Evolutionary conservation across 2,888 invertebrate species (phyloP).

Genomic region (Phasia obesa): DNA sequence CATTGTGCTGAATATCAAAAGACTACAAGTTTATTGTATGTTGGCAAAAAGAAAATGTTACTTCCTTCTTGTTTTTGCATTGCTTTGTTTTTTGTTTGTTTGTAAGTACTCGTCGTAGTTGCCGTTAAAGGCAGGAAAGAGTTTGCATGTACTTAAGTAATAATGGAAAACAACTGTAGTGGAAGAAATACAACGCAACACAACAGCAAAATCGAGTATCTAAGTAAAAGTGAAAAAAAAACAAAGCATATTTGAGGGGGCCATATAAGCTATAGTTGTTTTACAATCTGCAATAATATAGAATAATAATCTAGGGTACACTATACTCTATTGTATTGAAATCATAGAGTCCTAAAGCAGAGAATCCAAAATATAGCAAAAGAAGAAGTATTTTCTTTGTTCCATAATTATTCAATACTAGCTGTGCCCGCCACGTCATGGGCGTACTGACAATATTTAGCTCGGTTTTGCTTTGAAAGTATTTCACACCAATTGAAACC

Average conservation of each 20-base stretch:
- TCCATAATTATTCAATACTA: too few relatives aligned
- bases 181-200: conserved; percentile 2
- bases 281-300: conserved; percentile 54
- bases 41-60: conserved; percentile 54
- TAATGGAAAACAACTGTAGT: conserved; percentile 59
- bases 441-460: too few relatives aligned
- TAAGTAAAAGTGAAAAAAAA: conserved; percentile 10
- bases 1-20: conserved; percentile 40
- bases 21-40: conserved; percentile 51
- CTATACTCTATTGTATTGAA: background rate
- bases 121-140: conserved; percentile 47
- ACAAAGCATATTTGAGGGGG: conserved; percentile 32
- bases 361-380: conserved; percentile 1
- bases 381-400: too few relatives aligned
- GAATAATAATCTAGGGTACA: conserved; percentile 46
- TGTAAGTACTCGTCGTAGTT: background rate
- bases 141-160: conserved; percentile 67
- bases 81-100: background rate
- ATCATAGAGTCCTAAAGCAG: conserved; percentile 3
- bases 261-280: conserved; percentile 56
- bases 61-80: too few relatives aligned
- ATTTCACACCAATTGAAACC: too few relatives aligned
- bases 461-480: too few relatives aligned
- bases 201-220: conserved; percentile 14
- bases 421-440: too few relatives aligned